Percentiles rank a stretch among this genome's conserved stretches.
These are phyloP conservation scores for Ennomos fuscantarius DNA, from an alignment of 2,888 invertebrate genomes.

Conservation along the genomic window DNA sequence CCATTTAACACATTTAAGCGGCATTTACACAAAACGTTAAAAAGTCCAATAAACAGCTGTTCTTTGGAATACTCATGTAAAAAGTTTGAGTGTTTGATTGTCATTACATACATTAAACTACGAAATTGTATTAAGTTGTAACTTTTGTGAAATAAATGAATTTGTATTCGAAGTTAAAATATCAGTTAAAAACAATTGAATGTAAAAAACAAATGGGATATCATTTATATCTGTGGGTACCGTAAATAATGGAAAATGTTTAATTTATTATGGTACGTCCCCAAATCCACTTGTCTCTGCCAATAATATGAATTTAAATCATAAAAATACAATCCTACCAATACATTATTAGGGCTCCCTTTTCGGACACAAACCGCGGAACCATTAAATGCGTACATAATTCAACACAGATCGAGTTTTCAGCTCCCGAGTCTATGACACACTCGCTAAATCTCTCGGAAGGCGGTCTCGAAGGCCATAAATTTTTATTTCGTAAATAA, in stretches of 20 bases:
- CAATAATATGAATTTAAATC: slow-evolving; percentile 66
- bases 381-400: slow-evolving; percentile 77
- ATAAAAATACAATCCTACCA: slow-evolving; percentile 62
- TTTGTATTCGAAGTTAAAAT: too few relatives aligned
- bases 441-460: slow-evolving; percentile 82
- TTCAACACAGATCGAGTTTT: slow-evolving; percentile 75
- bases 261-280: slow-evolving; percentile 38
- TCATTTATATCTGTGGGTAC: slow-evolving; percentile 25
- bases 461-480: slow-evolving; percentile 78
- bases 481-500: slow-evolving; percentile 82
- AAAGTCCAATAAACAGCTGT: too few relatives aligned
- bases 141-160: too few relatives aligned
- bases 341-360: slow-evolving; percentile 71
- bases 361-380: slow-evolving; percentile 66
- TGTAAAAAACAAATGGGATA: slow-evolving; percentile 13
- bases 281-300: slow-evolving; percentile 43
- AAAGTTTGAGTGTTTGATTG: too few relatives aligned
- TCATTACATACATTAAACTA: too few relatives aligned
- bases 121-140: too few relatives aligned
- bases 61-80: too few relatives aligned
- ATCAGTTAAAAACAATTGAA: slow-evolving; percentile 1
- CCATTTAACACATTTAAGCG: background rate
- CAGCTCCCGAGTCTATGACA: slow-evolving; percentile 79
- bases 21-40: too few relatives aligned
- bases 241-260: slow-evolving; percentile 33